Conservation (phyloP, 2,888 invertebrate genomes). For the Lepidochrysops patricia region DNA sequence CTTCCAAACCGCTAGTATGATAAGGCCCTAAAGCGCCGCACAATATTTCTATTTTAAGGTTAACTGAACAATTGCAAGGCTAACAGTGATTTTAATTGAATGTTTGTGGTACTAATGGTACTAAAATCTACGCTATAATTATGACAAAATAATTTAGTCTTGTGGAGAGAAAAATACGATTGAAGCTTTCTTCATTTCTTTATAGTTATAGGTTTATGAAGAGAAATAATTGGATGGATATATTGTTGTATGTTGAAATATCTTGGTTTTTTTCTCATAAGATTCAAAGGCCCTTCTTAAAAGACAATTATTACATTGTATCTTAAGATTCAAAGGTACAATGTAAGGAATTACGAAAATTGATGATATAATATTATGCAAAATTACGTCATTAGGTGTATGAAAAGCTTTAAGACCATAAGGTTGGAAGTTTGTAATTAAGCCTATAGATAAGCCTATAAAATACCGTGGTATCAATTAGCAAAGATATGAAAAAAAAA, state of each 20-base stretch:
- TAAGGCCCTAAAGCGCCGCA: neutral
- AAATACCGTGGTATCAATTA: neutral
- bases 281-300: neutral
- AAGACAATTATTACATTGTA: neutral
- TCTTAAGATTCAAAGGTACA: neutral
- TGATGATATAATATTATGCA: neutral
- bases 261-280: neutral
- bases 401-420: too few species aligned
- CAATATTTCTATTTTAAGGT: neutral
- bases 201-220: too few species aligned
- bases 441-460: too few species aligned
- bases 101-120: too few species aligned
- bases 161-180: too few species aligned
- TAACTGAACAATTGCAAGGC: neutral
- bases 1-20: too few species aligned
- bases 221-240: too few species aligned
- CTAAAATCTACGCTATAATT: too few species aligned
- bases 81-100: too few species aligned
- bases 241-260: neutral
- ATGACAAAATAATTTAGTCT: too few species aligned
- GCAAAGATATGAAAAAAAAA: neutral
- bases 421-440: neutral
- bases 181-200: too few species aligned
- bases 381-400: too few species aligned
- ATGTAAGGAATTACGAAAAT: neutral